Evolutionary conservation across 1,140 invertebrate genomes (phyloP).

Genomic region (Argopecten irradians): DNA sequence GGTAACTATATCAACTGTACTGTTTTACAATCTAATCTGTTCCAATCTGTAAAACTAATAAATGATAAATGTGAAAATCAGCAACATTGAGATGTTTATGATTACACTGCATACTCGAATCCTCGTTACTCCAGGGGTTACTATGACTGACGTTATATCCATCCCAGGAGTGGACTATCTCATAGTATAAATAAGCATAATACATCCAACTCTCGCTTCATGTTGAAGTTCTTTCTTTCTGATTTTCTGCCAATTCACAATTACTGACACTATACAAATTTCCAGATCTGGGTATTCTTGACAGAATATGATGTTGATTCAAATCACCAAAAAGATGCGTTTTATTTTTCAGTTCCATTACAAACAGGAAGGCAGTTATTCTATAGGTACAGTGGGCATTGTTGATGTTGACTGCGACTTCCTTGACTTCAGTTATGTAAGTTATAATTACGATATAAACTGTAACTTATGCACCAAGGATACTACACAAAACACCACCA

Average conservation of each 20-base stretch:
- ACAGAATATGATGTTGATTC: not conserved
- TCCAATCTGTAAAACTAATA: no score
- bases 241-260: no score
- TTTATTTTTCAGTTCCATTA: conserved; percentile 89
- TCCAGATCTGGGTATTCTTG: not conserved
- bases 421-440: conserved; percentile 96
- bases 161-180: no score
- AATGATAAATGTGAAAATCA: no score
- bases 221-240: no score
- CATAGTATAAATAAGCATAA: no score
- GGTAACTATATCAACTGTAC: conserved; percentile 73
- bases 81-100: no score
- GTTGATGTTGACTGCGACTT: conserved; percentile 98
- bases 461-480: not conserved
- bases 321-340: not conserved
- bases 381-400: conserved; percentile 95
- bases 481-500: not conserved
- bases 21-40: no score
- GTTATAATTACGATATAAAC: conserved; percentile 64
- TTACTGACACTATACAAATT: not conserved
- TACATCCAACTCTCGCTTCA: no score
- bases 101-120: no score
- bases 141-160: no score
- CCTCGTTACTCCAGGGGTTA: no score
- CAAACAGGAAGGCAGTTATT: conserved; percentile 94